Evolutionary conservation across 2,113 vertebrate species (phyloP), one percentile per base, ranked within the genome.

Genomic region (Xenopus tropicalis): DNA sequence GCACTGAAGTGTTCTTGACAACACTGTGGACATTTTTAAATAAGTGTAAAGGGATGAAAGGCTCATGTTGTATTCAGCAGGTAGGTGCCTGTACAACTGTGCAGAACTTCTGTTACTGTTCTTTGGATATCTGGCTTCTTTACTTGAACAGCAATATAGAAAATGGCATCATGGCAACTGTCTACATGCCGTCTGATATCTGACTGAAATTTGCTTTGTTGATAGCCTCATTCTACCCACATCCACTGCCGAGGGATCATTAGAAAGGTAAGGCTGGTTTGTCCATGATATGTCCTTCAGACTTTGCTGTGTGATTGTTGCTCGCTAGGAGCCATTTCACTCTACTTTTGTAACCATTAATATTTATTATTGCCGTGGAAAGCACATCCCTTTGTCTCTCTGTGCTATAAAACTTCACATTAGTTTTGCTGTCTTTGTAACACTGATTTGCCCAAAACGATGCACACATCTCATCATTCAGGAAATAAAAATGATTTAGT

Each of bases 281-380:
- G 62, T 42, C 62, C 62, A 44, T 64, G 19, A 64, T 2, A 64
- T 12, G 19, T 13, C 37, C 62, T 64, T 24, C 37, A 64, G 62
- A 20, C 25, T 37, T 29, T 29, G 23, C 23, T 23, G 22, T 61
- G 23, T 14, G 22, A 21, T 61, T 21, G 25, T 14, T 14, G 6
- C 61, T 62, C 29, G 61, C 25, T 62, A 19, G 25, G 7, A 29
- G 61, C 13, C 4, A 37, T 29, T 62, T 62, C 23, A 37, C 61
- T 3, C 29, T 19, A 62, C 61, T 16, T 62, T 19, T 3, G 61
- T 24, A 62, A 37, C 16, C 25, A 62, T 62, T 65, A 65, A 65
- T 64, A 65, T 63, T 63, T 37, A 23, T 63, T 24, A 17, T 37
- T 63, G 12, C 29, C 13, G n/a, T 11, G 11, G 16, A 19, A 29